Conservation (phyloP, 1,140 invertebrate species). For the Carposina sasakii region DNA sequence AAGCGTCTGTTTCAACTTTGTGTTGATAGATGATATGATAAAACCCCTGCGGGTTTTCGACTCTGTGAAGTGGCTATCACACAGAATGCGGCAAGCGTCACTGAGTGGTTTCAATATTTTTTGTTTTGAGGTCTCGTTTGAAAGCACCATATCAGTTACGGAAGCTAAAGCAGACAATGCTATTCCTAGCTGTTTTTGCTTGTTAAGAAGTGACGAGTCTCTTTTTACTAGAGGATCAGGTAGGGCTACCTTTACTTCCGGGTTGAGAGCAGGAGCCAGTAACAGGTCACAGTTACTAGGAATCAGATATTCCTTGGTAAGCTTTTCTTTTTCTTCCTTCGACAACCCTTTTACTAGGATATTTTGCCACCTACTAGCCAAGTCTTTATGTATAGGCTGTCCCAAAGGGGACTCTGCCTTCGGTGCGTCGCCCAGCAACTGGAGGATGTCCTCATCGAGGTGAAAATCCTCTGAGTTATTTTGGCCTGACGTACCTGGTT, state of each 20-base stretch:
- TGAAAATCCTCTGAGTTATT: too few species aligned
- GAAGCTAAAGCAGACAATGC: not conserved
- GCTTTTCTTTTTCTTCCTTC: constrained; percentile 7
- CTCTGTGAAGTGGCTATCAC: not conserved
- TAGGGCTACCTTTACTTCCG: constrained; percentile 9
- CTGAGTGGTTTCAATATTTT: constrained; percentile 1
- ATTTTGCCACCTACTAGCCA: constrained; percentile 6
- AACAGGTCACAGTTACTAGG: constrained; percentile 7
- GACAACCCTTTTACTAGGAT: constrained; percentile 1
- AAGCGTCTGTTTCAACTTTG: constrained; percentile 1
- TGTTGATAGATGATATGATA: not conserved
- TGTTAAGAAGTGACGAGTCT: not conserved
- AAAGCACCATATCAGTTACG: not conserved
- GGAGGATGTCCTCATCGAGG: constrained; percentile 2
- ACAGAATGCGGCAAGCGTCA: constrained; percentile 1
- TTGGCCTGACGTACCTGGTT: too few species aligned
- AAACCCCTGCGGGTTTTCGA: constrained; percentile 1
- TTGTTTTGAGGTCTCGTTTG: not conserved
- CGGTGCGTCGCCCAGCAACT: constrained; percentile 6
- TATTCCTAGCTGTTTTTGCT: constrained; percentile 3
- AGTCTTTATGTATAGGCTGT: constrained; percentile 2
- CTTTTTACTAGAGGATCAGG: constrained; percentile 1
- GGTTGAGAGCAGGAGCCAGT: constrained; percentile 1
- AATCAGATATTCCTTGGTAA: constrained; percentile 1
- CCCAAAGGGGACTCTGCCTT: not conserved